A percentile compares a stretch with the other conserved stretches of the same genome.
These are phyloP conservation scores for zebrafish (Danio rerio) DNA, from an alignment of 2,113 vertebrate species.

Conservation along the genomic window GRCz12tu NC_133188.1:26819001-26819500, in stretches of 20 bases:
- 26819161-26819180: not conserved
- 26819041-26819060: too few species aligned
- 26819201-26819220: too few species aligned
- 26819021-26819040: not conserved
- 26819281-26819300: not conserved
- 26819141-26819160: not conserved
- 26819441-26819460: conserved; percentile 26
- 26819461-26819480: conserved; percentile 37
- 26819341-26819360: not conserved
- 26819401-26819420: not conserved
- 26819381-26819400: conserved; percentile 2
- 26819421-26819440: conserved; percentile 1
- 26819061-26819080: too few species aligned
- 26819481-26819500: conserved; percentile 14
- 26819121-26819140: not conserved
- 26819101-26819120: not conserved
- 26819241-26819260: not conserved
- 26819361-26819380: not conserved
- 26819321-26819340: not conserved
- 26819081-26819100: too few species aligned
- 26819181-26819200: not conserved
- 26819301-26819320: not conserved
- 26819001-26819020: not conserved
- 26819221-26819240: not conserved
- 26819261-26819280: not conserved